Percentiles rank a stretch among this genome's conserved stretches.
These are phyloP conservation scores for Acanthurus tractus DNA, from an alignment of 2,797 vertebrate species.

Conservation along the genomic window DNA sequence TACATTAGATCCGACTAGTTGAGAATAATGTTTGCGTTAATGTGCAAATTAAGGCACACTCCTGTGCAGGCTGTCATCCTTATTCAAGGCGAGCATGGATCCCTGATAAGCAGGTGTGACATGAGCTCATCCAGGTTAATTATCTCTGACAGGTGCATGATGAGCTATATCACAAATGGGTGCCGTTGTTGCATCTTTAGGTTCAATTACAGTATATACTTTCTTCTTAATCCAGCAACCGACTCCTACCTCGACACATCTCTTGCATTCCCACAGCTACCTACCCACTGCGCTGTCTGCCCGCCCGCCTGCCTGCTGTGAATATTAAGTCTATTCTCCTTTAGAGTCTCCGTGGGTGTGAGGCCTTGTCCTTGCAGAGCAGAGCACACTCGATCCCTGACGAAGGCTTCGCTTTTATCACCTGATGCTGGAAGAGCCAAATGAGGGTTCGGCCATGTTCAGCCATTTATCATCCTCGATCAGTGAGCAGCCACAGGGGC, in stretches of 20 bases:
- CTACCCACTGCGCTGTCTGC: conserved; percentile 30
- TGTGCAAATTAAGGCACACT: neutral
- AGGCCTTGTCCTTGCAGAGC: conserved; percentile 83
- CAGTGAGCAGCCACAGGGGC: conserved; percentile 75
- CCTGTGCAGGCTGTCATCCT: neutral
- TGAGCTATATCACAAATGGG: conserved; percentile 30
- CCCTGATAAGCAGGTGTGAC: conserved; percentile 22
- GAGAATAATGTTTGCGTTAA: neutral
- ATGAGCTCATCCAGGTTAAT: neutral
- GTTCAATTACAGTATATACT: conserved; percentile 2
- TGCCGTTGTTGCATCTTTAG: neutral
- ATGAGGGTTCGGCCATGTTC: conserved; percentile 79
- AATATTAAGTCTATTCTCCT: conserved; percentile 75
- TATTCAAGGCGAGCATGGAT: neutral
- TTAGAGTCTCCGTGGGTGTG: conserved; percentile 62
- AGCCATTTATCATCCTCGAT: conserved; percentile 81
- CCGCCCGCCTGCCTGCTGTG: conserved; percentile 50
- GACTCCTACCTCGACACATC: conserved; percentile 1
- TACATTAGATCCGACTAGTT: neutral
- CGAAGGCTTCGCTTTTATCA: conserved; percentile 82
- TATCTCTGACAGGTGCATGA: conserved; percentile 25
- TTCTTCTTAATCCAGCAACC: conserved; percentile 8
- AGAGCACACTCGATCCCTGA: conserved; percentile 73
- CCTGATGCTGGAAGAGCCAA: conserved; percentile 79
- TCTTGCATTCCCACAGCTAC: conserved; percentile 37